Percentiles rank a stretch among this genome's conserved stretches.
Conservation (phyloP, 2,888 invertebrate species). For the Parthenolecanium corni region DNA sequence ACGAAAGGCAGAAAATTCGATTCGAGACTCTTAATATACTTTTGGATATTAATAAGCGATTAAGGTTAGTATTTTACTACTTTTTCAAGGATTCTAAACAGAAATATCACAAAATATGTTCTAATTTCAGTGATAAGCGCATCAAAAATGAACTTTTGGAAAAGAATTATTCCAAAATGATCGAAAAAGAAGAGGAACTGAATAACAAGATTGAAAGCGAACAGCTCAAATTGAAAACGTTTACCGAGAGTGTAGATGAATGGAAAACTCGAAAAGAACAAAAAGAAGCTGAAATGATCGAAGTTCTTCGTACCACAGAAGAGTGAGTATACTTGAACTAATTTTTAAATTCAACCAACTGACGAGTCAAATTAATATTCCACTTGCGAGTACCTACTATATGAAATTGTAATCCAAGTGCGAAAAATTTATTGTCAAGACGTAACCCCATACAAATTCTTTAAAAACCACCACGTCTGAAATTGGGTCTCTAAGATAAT, state of each 20-base stretch:
- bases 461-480: no score
- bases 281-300: conserved; percentile 1
- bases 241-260: conserved; percentile 4
- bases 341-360: background rate
- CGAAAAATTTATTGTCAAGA: no score
- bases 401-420: no score
- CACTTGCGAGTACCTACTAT: no score
- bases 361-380: background rate
- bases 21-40: conserved; percentile 1
- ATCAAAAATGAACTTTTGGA: background rate
- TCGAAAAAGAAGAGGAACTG: background rate
- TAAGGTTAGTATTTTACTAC: background rate
- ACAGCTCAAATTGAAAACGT: background rate
- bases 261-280: background rate
- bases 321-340: no score
- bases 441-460: no score
- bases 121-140: conserved; percentile 10
- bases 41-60: conserved; percentile 1
- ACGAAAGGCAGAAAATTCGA: background rate
- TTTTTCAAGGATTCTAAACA: no score
- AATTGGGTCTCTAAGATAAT: no score
- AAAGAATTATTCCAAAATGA: background rate
- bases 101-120: no score
- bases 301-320: background rate
- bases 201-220: background rate